Percentiles rank a stretch among this genome's conserved stretches.
Evolutionary conservation across 2,888 invertebrate species (phyloP).

Genomic region (Tineola bisselliella): DNA sequence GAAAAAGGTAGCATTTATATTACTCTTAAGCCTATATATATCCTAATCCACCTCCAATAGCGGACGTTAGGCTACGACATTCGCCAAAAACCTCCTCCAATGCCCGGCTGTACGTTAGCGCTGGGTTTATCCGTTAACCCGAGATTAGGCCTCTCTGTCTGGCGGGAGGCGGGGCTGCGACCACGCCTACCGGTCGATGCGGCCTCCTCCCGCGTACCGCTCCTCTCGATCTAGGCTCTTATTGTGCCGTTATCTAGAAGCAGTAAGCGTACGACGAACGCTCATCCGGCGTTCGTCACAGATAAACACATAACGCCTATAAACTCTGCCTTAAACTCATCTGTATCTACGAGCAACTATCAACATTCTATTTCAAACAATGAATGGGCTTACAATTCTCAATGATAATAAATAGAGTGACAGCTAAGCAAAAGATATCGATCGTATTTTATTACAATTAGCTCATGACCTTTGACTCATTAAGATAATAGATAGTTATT

Average conservation of each 20-base stretch:
- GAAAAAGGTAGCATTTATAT: slow-evolving; percentile 14
- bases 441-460: background rate
- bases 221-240: slow-evolving; percentile 20
- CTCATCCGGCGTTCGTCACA: slow-evolving; percentile 57
- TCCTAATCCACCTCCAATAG: slow-evolving; percentile 63
- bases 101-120: slow-evolving; percentile 37
- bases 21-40: slow-evolving; percentile 24
- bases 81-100: slow-evolving; percentile 53
- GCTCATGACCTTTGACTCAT: background rate
- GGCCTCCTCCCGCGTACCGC: slow-evolving; percentile 23
- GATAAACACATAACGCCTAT: slow-evolving; percentile 8
- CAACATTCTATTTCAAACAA: background rate
- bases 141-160: slow-evolving; percentile 58
- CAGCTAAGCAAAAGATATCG: background rate
- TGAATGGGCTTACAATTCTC: background rate
- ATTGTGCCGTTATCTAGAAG: slow-evolving; percentile 61
- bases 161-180: slow-evolving; percentile 49
- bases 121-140: slow-evolving; percentile 64
- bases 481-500: background rate
- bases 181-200: slow-evolving; percentile 64
- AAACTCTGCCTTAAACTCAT: background rate
- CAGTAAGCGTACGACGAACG: slow-evolving; percentile 29
- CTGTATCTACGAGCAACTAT: background rate
- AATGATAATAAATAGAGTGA: background rate
- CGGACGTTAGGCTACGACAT: slow-evolving; percentile 50